Evolutionary conservation across 2,888 invertebrate species (phyloP), one percentile per base, ranked within the genome.

Genomic region (Autographa pulchrina): DNA sequence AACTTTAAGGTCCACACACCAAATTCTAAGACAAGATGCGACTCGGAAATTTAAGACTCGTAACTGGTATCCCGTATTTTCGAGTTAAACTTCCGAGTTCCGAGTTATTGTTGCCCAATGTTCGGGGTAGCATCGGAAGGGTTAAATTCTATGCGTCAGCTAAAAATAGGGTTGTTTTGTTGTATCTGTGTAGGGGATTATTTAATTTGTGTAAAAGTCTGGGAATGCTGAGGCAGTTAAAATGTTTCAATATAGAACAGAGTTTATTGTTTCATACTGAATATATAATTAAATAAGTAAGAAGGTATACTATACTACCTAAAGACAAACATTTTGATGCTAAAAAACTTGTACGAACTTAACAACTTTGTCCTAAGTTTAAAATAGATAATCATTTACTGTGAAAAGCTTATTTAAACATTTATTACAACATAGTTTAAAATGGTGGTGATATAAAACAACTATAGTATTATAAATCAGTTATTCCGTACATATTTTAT

Each of bases 1-100:
- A 81, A 82, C 68, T 83, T 81, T 73, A 35, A 71, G 70, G 78
- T 68, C 31, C 54, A 67, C 66, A 64, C 62, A 67, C 67, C 68
- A 69, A 70, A 81, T 78, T 63, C 69, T 66, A 72, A 71, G 58
- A 56, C 62, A 75, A 75, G 71, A 76, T 67, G 70, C 16, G 58
- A 68, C 65, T 72, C 63, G 54, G 31, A 35, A 79, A 67, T 69
- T 70, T 63, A 61, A 68, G 31, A 43, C 63, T 68, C 63, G 61
- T 14, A 74, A 68, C 56, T 68, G 48, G 38, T 41, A 59, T 60
- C 68, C 35, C 77, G 65, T 41, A 80, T 80, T 81, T 78, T 59
- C 69, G 60, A 62, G 52, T 63, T 77, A 38, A 38, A 38, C 11
- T 38, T 38, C 38, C 38, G 38, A 38, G 32, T 62, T 68, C 35